Conservation (phyloP, 2,888 invertebrate genomes). For the Iselma pallidipennis region DNA sequence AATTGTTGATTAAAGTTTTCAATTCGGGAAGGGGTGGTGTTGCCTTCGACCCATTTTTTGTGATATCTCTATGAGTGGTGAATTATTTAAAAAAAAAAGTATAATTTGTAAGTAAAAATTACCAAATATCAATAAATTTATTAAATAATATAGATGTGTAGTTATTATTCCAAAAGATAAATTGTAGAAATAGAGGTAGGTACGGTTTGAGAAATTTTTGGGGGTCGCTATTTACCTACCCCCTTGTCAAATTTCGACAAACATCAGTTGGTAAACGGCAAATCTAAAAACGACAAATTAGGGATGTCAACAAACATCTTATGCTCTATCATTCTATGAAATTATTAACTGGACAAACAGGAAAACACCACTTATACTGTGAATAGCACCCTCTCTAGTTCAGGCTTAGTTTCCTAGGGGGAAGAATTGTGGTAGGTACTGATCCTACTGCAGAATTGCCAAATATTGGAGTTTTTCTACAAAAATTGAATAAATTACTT, state of each 20-base stretch:
- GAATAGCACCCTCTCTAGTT: constrained; percentile 25
- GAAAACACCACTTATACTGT: constrained; percentile 42
- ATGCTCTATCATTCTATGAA: constrained; percentile 14
- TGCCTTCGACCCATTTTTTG: neutral
- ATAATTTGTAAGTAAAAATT: neutral
- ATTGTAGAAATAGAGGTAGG: too few relatives aligned
- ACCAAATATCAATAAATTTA: too few relatives aligned
- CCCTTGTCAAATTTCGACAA: neutral
- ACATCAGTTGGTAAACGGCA: neutral
- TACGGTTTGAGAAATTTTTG: neutral
- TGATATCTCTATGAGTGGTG: neutral
- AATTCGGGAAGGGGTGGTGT: neutral
- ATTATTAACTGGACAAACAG: constrained; percentile 40
- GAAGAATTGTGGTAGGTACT: too few relatives aligned
- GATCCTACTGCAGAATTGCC: too few relatives aligned
- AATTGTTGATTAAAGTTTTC: neutral
- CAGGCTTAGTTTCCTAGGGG: too few relatives aligned
- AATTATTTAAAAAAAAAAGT: neutral
- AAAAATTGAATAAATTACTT: too few relatives aligned
- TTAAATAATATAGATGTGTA: too few relatives aligned
- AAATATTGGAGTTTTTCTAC: too few relatives aligned
- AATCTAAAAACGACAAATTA: neutral
- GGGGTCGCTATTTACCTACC: neutral
- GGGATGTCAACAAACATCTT: neutral
- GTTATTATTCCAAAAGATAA: too few relatives aligned